Evolutionary conservation across 2,797 vertebrate genomes (phyloP), one percentile per base, ranked within the genome.

Genomic region (Takifugu ocellatus): DNA sequence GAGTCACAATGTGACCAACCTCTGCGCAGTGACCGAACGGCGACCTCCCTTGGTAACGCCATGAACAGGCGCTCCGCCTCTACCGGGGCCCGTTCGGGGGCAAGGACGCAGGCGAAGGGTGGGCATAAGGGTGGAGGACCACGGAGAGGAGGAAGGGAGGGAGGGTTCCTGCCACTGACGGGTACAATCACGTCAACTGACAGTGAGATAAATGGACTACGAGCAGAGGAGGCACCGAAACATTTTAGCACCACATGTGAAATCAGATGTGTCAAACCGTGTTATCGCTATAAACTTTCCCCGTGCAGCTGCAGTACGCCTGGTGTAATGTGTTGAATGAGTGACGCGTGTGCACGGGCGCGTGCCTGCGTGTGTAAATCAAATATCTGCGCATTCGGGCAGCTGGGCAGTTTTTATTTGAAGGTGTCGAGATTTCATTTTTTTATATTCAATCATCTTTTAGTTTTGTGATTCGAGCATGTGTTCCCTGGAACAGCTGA

Each of bases 21-120:
- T 81, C 78, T 84, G 84, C 72, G 77, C 88, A 83, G 72, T 91
- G 90, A 91, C 91, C 89, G 85, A 68, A 75, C 68, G 8, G 27
- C 73, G 82, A 92, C 89, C 91, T 87, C 84, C 63, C 88, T 82
- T 82, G 62, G 77, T 84, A 83, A 62, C 63, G 16, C 68, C 36
- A 45, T 66, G 56, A 63, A 65, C 61, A 46, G 68, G 64, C 67
- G 3, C 74, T 72, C 63, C 17, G 63, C 74, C 21, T 63, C 63
- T 47, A 72, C 43, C 62, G 45, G 59, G 61, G 65, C 56, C 67
- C 48, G 73, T 67, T 57, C 21, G 51, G 59, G 60, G 61, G 57
- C 6, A 6, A 56, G 46, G 59, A 68, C 36, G 61, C 63, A 56
- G 66, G 74, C 46, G 4, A 49, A 46, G 55, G 57, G 55, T 52